Base-by-base conservation (phyloP, 2,888 invertebrate genomes). In the Furcula furcula region DNA sequence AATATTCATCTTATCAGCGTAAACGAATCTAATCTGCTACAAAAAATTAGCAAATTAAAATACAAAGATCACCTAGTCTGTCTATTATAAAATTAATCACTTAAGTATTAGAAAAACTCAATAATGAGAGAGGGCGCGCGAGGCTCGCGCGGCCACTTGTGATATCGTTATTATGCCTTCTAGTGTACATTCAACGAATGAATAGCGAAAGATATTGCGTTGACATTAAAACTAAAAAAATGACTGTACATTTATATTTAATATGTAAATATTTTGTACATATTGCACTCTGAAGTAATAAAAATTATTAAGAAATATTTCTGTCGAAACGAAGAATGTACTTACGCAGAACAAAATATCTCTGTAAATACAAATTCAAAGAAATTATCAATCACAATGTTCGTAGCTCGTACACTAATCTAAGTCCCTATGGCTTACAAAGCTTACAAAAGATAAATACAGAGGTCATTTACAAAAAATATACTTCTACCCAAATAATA, bases 281-380 rank as follows among this genome's bases (percentile, higher is more conserved):
- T 92, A 92, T 92, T 92, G 92, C 92, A 92, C 92, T 91, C 91
- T 90, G 87, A 88, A 87, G 80, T 86, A 86, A 88, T 85, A 83
- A 87, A 31, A 74, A 80, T 78, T 76, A 76, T 81, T 83, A 77
- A 78, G 75, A 78, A 76, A 79, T 68, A 77, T 78, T 26, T 26
- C 68, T 78, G 77, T 81, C 77, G 72, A 82, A 82, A 80, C 76
- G 78, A 80, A 84, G 71, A 78, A 75, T 75, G 77, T 72, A 78
- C n/a, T n/a, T 76, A 77, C 74, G 77, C 67, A 68, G 80, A 78
- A 81, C 77, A 66, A 71, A 74, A 73, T 73, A 76, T 74, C 55
- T 76, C 69, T 70, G 76, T 78, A 76, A 80, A 82, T 76, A 83
- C 76, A 76, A 78, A 78, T 71, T 74, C 69, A 77, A 73, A 73